phyloP scores from a whole-genome alignment of 2,797 vertebrate genomes.

The Syngnathus acus region DNA sequence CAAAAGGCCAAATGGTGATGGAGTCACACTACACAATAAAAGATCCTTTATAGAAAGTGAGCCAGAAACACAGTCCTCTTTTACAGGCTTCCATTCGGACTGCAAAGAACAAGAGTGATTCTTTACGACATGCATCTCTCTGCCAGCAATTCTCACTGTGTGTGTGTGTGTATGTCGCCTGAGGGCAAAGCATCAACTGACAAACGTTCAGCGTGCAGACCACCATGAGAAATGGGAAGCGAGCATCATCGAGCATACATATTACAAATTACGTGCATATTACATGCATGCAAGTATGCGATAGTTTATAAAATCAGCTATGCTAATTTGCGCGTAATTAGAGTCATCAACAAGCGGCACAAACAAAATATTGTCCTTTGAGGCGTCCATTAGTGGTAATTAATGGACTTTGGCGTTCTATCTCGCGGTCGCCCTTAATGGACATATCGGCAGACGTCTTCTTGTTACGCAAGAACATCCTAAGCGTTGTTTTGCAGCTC shows the following conservation, averaged over 20 bases:
- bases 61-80: constrained; percentile 4
- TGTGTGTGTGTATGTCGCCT: not conserved
- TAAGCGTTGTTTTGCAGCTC: too few species aligned
- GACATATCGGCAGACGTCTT: not conserved
- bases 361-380: not conserved
- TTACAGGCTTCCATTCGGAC: constrained; percentile 1
- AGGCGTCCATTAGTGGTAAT: constrained; percentile 1
- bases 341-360: not conserved
- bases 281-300: not conserved
- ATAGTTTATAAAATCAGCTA: not conserved
- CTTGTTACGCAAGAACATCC: not conserved
- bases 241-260: not conserved
- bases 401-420: not conserved
- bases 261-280: too few species aligned
- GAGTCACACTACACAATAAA: not conserved
- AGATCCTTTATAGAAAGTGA: not conserved
- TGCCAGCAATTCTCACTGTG: constrained; percentile 24
- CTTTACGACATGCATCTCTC: constrained; percentile 4
- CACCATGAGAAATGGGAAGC: not conserved
- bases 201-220: not conserved
- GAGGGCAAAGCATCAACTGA: constrained; percentile 1
- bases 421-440: not conserved
- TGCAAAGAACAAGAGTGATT: constrained; percentile 3
- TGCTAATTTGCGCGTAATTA: not conserved
- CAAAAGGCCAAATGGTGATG: constrained; percentile 5